Conservation (phyloP, 2,113 vertebrate species). For the Stomatorhinus ivindoensis region DNA sequence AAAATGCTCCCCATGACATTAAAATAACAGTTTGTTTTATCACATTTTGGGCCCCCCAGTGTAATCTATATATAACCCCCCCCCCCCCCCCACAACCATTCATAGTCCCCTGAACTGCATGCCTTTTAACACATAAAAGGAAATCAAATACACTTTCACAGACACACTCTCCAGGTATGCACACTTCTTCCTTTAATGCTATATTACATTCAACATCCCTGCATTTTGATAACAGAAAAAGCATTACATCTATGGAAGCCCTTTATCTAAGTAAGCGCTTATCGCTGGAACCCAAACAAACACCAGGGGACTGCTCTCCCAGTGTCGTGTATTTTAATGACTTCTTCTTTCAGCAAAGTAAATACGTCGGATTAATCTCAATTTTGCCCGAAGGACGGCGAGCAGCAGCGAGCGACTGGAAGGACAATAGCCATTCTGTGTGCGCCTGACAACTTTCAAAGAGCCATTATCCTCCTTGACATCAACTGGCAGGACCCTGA, state of each 20-base stretch:
- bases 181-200: neutral
- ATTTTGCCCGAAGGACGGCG: constrained; percentile 4
- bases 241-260: neutral
- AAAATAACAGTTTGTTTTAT: neutral
- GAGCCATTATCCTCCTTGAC: constrained; percentile 12
- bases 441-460: constrained; percentile 22
- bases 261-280: neutral
- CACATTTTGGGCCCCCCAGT: neutral
- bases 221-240: constrained; percentile 1
- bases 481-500: constrained; percentile 21
- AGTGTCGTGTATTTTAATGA: constrained; percentile 26
- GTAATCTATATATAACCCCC: neutral
- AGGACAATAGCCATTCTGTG: neutral
- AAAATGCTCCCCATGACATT: neutral
- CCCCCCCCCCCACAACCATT: neutral
- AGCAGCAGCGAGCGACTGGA: constrained; percentile 10
- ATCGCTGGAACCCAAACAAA: neutral
- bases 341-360: constrained; percentile 20
- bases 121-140: neutral
- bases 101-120: neutral
- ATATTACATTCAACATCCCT: neutral
- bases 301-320: constrained; percentile 8
- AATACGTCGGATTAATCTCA: constrained; percentile 29
- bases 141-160: neutral
- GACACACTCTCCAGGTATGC: neutral